Evolutionary conservation across 2,113 vertebrate species (phyloP).

Genomic region (Dermatemys mawii): DNA sequence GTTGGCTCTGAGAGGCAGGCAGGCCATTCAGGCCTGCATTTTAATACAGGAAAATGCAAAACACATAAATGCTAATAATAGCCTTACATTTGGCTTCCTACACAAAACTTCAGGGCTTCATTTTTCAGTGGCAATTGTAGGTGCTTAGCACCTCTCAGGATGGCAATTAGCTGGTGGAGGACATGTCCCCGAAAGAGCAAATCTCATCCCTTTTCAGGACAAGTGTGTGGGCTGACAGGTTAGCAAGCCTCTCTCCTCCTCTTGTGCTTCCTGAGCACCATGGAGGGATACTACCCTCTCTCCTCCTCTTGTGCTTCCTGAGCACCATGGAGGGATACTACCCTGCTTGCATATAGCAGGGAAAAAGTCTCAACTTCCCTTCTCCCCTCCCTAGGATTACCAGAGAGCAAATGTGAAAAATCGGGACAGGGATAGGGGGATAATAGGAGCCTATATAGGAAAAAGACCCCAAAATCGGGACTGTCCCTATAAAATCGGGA

Average conservation of each 20-base stretch:
- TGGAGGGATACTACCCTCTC: background rate
- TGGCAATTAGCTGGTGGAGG: background rate
- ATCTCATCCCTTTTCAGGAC: background rate
- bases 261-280: rapidly evolving
- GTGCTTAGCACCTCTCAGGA: background rate
- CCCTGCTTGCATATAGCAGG: background rate
- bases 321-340: background rate
- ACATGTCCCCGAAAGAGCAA: rapidly evolving
- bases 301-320: rapidly evolving
- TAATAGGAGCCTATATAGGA: too few species aligned
- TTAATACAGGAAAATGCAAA: background rate
- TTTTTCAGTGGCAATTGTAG: background rate
- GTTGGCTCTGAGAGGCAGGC: background rate
- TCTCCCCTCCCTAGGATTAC: too few species aligned
- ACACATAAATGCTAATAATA: background rate
- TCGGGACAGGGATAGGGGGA: too few species aligned
- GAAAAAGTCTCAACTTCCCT: background rate
- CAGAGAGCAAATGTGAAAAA: too few species aligned
- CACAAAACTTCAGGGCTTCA: background rate
- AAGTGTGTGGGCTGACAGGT: rapidly evolving
- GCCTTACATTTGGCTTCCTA: background rate
- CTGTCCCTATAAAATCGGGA: too few species aligned
- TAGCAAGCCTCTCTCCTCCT: background rate
- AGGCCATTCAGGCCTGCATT: background rate
- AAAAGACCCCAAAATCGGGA: too few species aligned